These are phyloP conservation scores for Butastur rufipennis DNA, from an alignment of 2,113 vertebrate species.

Conservation along the genomic window DNA sequence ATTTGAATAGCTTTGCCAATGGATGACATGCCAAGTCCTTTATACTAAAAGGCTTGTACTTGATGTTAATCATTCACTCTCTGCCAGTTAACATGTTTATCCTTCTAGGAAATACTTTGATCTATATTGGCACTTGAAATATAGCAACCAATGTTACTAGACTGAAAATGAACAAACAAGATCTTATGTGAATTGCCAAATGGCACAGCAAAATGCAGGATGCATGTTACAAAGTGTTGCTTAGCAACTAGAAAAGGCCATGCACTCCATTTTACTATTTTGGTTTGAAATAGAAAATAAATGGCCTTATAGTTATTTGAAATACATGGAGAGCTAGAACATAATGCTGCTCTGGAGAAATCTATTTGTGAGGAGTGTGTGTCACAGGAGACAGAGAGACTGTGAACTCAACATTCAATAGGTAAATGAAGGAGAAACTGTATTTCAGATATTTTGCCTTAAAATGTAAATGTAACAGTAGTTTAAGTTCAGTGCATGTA, in stretches of 20 bases:
- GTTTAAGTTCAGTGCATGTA: constrained; percentile 14
- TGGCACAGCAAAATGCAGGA: constrained; percentile 52
- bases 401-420: constrained; percentile 35
- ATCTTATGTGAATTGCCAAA: constrained; percentile 56
- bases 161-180: constrained; percentile 67
- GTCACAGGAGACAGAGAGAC: neutral
- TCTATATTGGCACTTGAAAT: constrained; percentile 65
- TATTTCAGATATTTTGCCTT: constrained; percentile 28
- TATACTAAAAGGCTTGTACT: constrained; percentile 48
- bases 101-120: constrained; percentile 71
- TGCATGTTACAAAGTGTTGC: constrained; percentile 41
- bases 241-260: constrained; percentile 50
- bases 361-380: neutral
- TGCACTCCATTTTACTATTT: constrained; percentile 51
- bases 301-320: constrained; percentile 40
- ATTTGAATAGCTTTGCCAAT: constrained; percentile 49
- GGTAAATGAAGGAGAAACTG: constrained; percentile 36
- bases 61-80: constrained; percentile 62
- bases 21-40: constrained; percentile 53
- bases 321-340: constrained; percentile 11
- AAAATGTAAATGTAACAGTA: constrained; percentile 24
- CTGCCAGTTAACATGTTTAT: constrained; percentile 66
- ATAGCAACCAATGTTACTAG: constrained; percentile 59
- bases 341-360: constrained; percentile 30
- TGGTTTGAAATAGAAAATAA: constrained; percentile 51